These are phyloP conservation scores for Coregonus clupeaformis DNA, from an alignment of 2,113 vertebrate species.

Conservation along the genomic window DNA sequence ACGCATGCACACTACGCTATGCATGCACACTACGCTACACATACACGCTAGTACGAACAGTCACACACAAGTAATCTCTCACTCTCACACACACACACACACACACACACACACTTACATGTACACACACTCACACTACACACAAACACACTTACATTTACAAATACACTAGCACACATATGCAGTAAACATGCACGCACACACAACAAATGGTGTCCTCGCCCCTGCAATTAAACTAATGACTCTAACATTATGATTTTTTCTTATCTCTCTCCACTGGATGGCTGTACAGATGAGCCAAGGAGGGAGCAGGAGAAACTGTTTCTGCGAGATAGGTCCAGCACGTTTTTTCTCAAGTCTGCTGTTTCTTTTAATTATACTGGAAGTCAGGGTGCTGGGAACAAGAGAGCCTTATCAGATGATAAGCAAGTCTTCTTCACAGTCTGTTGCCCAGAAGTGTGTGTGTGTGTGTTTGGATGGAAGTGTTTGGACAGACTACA, in stretches of 20 bases:
- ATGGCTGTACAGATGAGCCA: constrained; percentile 37
- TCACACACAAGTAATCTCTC: too few relatives aligned
- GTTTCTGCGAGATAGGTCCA: constrained; percentile 24
- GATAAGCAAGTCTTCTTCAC: neutral
- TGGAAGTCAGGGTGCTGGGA: neutral
- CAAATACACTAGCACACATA: constrained; percentile 4
- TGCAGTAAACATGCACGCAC: constrained; percentile 6
- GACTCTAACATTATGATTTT: constrained; percentile 5
- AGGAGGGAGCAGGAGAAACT: constrained; percentile 2
- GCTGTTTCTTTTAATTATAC: constrained; percentile 29
- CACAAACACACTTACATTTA: neutral
- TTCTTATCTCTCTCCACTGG: neutral
- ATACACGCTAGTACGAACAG: neutral
- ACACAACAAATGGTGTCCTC: constrained; percentile 1
- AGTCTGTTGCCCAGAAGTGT: neutral
- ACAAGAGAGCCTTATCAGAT: constrained; percentile 3
- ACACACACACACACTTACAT: too few relatives aligned
- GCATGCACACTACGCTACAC: neutral
- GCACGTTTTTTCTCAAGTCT: constrained; percentile 9
- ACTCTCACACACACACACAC: too few relatives aligned
- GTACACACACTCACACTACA: neutral
- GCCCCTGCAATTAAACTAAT: constrained; percentile 49
- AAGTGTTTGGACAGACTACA: neutral
- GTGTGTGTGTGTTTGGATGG: too few relatives aligned
- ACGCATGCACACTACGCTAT: neutral